Conservation (phyloP, 2,113 vertebrate species). For the Glaucomys volans region DNA sequence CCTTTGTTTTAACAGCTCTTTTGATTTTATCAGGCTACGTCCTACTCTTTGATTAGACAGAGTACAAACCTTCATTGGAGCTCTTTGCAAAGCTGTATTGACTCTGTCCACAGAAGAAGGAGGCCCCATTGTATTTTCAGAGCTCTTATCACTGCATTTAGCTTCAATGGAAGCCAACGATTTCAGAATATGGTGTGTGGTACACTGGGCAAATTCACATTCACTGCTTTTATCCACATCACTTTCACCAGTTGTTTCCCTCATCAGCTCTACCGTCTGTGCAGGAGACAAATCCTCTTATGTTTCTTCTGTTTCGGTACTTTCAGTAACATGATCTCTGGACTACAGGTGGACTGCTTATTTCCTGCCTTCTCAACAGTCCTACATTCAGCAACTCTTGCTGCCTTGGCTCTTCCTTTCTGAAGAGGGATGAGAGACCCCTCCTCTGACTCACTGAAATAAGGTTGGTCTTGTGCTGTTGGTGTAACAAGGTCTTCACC, state of each 20-base stretch:
- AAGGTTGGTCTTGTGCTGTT: slow-evolving; percentile 84
- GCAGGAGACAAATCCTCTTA: slow-evolving; percentile 52
- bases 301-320: neutral
- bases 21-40: slow-evolving; percentile 83
- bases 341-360: slow-evolving; percentile 32
- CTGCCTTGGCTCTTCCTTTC: slow-evolving; percentile 63
- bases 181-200: slow-evolving; percentile 89
- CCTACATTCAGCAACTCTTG: slow-evolving; percentile 34
- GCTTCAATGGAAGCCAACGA: slow-evolving; percentile 77
- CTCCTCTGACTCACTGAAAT: slow-evolving; percentile 88
- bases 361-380: slow-evolving; percentile 55
- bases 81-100: slow-evolving; percentile 88
- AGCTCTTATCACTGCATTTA: neutral
- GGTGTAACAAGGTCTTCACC: slow-evolving; percentile 90
- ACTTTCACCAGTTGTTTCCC: slow-evolving; percentile 79
- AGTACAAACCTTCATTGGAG: slow-evolving; percentile 85
- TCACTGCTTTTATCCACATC: slow-evolving; percentile 80
- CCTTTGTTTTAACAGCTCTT: slow-evolving; percentile 86
- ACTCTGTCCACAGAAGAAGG: slow-evolving; percentile 83
- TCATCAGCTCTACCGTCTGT: slow-evolving; percentile 71
- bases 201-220: slow-evolving; percentile 87
- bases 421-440: slow-evolving; percentile 74
- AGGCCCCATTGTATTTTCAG: slow-evolving; percentile 55
- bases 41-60: slow-evolving; percentile 79
- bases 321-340: slow-evolving; percentile 56